Evolutionary conservation across 2,888 invertebrate genomes (phyloP).

Genomic region (Eucera pruinosa): DNA sequence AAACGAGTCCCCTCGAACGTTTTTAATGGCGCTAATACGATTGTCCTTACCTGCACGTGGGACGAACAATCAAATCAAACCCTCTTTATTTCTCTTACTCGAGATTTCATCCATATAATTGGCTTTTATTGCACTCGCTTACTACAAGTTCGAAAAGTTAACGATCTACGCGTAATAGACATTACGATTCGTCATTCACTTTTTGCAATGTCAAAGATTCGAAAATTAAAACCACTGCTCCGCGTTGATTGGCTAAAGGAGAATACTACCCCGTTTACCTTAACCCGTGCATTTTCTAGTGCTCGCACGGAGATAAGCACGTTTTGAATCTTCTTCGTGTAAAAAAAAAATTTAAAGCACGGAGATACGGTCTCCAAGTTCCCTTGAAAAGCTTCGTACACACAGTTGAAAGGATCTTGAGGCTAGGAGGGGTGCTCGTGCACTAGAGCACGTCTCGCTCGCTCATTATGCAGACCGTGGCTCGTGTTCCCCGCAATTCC

Average conservation of each 20-base stretch:
- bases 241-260: constrained; percentile 6
- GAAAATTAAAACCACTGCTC: background rate
- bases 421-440: background rate
- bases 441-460: constrained; percentile 23
- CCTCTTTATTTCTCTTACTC: constrained; percentile 2
- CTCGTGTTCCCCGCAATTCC: constrained; percentile 25
- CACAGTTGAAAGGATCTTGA: constrained; percentile 33
- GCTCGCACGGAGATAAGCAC: constrained; percentile 17
- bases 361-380: constrained; percentile 16
- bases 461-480: constrained; percentile 36
- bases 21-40: constrained; percentile 51
- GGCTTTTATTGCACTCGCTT: background rate
- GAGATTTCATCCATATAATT: constrained; percentile 1
- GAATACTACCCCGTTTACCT: background rate
- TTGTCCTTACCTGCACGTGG: constrained; percentile 22
- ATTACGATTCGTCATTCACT: too few species aligned
- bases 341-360: constrained; percentile 15
- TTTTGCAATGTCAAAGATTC: too few species aligned
- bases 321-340: constrained; percentile 24
- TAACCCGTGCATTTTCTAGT: constrained; percentile 1
- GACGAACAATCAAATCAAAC: constrained; percentile 31
- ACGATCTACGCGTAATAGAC: too few species aligned
- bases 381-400: constrained; percentile 13
- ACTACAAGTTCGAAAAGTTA: too few species aligned
- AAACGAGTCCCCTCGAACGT: constrained; percentile 43